Evolutionary conservation across 2,888 invertebrate species (phyloP), one percentile per base, ranked within the genome.

Genomic region (Scotopteryx bipunctaria): DNA sequence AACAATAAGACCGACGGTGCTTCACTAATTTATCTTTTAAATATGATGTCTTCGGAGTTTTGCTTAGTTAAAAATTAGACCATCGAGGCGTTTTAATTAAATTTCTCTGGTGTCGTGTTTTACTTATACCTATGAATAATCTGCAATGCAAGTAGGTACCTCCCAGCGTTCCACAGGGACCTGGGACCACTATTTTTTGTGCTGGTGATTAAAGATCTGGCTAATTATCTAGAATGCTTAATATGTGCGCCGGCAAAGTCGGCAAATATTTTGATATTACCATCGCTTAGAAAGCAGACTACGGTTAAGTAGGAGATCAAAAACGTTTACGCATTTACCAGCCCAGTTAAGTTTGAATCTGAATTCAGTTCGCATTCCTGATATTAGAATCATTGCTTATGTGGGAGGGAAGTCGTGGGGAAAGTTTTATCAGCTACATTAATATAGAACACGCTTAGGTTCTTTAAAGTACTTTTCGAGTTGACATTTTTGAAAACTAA

Each of bases 111-210:
- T 79, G 74, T 73, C 62, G 65, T 68, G 64, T 71, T 78, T 81
- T 77, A 78, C 75, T 78, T 83, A n/a, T 77, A 73, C 71, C 75
- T 78, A 76, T 80, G 78, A 78, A n/a, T n/a, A n/a, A n/a, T n/a
- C n/a, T n/a, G n/a, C n/a, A n/a, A n/a, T n/a, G n/a, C n/a, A n/a
- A n/a, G n/a, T n/a, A n/a, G n/a, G n/a, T n/a, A n/a, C n/a, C n/a
- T n/a, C n/a, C n/a, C n/a, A n/a, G n/a, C n/a, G n/a, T n/a, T n/a
- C n/a, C n/a, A n/a, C n/a, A n/a, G n/a, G n/a, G n/a, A n/a, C n/a
- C n/a, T n/a, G n/a, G n/a, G n/a, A n/a, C n/a, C n/a, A n/a, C n/a
- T n/a, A n/a, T n/a, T n/a, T n/a, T n/a, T n/a, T n/a, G n/a, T n/a
- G n/a, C n/a, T n/a, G n/a, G n/a, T n/a, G n/a, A n/a, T n/a, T n/a